Evolutionary conservation across 2,888 invertebrate genomes (phyloP), one percentile per base, ranked within the genome.

Genomic region (Nomada ferruginata): DNA sequence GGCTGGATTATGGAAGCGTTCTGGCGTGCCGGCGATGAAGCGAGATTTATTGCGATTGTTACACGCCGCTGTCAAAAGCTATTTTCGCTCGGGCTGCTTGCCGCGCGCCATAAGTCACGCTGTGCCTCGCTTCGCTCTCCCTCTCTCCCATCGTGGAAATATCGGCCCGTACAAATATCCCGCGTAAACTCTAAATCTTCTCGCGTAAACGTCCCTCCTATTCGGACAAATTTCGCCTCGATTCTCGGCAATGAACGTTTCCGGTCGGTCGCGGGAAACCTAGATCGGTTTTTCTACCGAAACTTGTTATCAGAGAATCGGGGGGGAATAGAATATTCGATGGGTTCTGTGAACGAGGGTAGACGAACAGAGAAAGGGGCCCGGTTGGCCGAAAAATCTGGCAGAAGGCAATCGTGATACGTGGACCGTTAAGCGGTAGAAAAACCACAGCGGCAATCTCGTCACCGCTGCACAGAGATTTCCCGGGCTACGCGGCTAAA

Each of bases 21-120:
- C 71, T 65, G 76, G 52, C 76, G 66, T 76, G 66, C 42, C 85
- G 70, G 72, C 86, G 86, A 85, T 79, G 86, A 79, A 83, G 76
- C 76, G 83, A 88, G 88, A 88, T 87, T 88, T 88, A 87, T 88
- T 75, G 88, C 76, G 87, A 87, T 88, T 87, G 88, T 88, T 88
- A 86, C 86, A 83, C 83, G 83, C 81, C 73, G 79, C 88, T 87
- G 87, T 87, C 88, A 88, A 87, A 87, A 88, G 87, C 85, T 87
- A 87, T 87, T 87, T 87, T 88, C 87, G 85, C 83, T 71, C 73
- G 80, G 79, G 64, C 74, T 76, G 82, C 74, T 83, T 70, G 78
- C 76, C 85, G 82, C 82, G 73, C 82, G 79, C 82, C 79, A 82
- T 83, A 83, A 84, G 84, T 84, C 84, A 83, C 74, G 75, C 78